Conservation (phyloP, 2,113 vertebrate species). For the Nothobranchius kuhntae region DNA sequence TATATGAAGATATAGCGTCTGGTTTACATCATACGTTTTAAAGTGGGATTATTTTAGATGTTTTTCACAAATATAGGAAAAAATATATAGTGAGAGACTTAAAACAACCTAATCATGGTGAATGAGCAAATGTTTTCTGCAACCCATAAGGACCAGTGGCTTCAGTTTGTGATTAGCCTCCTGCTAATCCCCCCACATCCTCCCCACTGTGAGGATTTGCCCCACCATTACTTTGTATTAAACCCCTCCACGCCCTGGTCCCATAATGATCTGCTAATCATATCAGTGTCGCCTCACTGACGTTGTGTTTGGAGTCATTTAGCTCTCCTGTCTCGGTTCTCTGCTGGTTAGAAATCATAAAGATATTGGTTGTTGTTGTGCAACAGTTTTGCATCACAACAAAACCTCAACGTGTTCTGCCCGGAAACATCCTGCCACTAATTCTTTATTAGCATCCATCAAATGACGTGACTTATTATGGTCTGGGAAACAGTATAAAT, state of each 20-base stretch:
- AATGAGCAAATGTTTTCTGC: too few relatives aligned
- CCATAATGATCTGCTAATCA: constrained; percentile 73
- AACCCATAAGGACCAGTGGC: constrained; percentile 21
- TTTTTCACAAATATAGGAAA: background rate
- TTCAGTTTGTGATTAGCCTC: constrained; percentile 58
- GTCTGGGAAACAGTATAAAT: background rate
- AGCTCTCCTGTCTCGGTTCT: constrained; percentile 14
- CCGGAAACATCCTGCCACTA: background rate
- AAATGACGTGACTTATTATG: background rate
- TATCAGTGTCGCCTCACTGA: constrained; percentile 67
- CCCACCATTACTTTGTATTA: constrained; percentile 45
- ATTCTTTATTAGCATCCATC: background rate
- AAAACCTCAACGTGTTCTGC: background rate
- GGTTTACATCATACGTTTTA: too few relatives aligned
- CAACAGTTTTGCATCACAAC: constrained; percentile 5
- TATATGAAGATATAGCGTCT: too few relatives aligned
- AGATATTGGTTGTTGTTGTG: constrained; percentile 6
- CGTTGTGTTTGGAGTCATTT: constrained; percentile 45
- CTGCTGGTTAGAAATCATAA: constrained; percentile 13
- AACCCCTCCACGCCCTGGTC: constrained; percentile 45
- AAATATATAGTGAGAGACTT: background rate
- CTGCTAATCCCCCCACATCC: constrained; percentile 63
- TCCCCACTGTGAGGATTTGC: constrained; percentile 59
- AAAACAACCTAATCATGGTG: too few relatives aligned
- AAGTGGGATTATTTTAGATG: background rate